Percentiles rank a stretch among this genome's conserved stretches.
Conservation (phyloP, 2,797 vertebrate genomes). For the Centroberyx gerrardi region DNA sequence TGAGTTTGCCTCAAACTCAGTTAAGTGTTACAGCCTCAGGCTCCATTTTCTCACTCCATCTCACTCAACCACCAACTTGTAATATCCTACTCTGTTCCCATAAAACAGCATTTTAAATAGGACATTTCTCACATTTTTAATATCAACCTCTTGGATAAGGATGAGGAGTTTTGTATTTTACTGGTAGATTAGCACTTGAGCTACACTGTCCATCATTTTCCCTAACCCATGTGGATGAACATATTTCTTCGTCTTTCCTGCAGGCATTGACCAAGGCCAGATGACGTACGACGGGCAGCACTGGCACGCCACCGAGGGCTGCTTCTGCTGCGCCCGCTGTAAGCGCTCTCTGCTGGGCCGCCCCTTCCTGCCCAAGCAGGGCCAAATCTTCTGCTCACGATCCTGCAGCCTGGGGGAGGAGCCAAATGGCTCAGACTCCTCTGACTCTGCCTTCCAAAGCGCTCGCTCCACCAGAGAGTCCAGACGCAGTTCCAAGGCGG, state of each 20-base stretch:
- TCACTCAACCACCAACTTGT: constrained; percentile 40
- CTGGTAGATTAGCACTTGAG: not conserved
- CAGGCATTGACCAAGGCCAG: constrained; percentile 99
- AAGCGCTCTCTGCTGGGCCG: constrained; percentile 96
- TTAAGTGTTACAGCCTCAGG: constrained; percentile 51
- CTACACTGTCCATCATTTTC: constrained; percentile 15
- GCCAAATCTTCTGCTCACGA: constrained; percentile 98
- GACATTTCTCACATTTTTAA: constrained; percentile 6
- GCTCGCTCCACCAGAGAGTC: constrained; percentile 95
- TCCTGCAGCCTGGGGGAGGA: constrained; percentile 95
- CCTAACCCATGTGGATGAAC: constrained; percentile 12
- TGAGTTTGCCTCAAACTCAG: constrained; percentile 61
- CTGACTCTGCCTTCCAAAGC: constrained; percentile 96
- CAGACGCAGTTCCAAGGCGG: constrained; percentile 92
- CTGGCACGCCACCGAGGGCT: constrained; percentile 97
- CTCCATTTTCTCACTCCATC: constrained; percentile 40
- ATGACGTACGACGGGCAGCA: constrained; percentile 99
- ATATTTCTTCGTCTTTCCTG: constrained; percentile 24
- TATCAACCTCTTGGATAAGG: constrained; percentile 25
- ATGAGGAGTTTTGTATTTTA: constrained; percentile 11
- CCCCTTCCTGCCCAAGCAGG: constrained; percentile 97
- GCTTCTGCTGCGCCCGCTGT: constrained; percentile 97
- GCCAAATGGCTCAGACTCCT: constrained; percentile 95
- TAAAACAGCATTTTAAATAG: constrained; percentile 45
- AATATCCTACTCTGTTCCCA: constrained; percentile 41